These are phyloP conservation scores for Phalacrocorax aristotelis DNA, from an alignment of 2,113 vertebrate genomes.

Conservation along the genomic window DNA sequence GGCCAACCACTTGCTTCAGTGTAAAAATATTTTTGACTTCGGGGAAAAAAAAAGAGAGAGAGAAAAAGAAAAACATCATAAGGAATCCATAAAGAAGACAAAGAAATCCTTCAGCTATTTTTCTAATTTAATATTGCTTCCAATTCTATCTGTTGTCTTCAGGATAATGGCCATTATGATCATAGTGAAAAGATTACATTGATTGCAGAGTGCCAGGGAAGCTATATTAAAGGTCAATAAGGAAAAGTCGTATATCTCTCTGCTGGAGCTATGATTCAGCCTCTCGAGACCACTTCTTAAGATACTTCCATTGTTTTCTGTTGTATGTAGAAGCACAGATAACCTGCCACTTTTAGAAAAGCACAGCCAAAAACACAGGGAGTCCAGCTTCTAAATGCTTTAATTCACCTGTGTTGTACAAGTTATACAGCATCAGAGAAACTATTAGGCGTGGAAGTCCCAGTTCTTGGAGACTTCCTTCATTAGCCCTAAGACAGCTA, in stretches of 20 bases:
- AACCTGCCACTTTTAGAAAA: neutral
- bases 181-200: slow-evolving; percentile 50
- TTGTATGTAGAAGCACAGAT: neutral
- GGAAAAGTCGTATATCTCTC: slow-evolving; percentile 38
- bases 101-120: slow-evolving; percentile 57
- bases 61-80: neutral
- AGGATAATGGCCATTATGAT: slow-evolving; percentile 47
- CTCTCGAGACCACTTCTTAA: slow-evolving; percentile 23
- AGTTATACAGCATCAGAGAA: neutral
- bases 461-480: neutral
- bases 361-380: neutral
- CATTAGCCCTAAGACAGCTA: neutral
- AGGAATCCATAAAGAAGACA: slow-evolving; percentile 59
- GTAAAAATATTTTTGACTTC: slow-evolving; percentile 53
- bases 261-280: slow-evolving; percentile 41
- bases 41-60: neutral
- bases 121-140: slow-evolving; percentile 58
- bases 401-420: neutral
- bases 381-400: neutral
- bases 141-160: slow-evolving; percentile 40
- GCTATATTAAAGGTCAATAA: slow-evolving; percentile 64
- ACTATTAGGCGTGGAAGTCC: neutral
- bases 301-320: slow-evolving; percentile 29
- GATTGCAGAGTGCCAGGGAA: slow-evolving; percentile 42
- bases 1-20: slow-evolving; percentile 39